A percentile compares a stretch with the other conserved stretches of the same genome.
Conservation (phyloP, 2,888 invertebrate genomes). For the Erebia ligea region DNA sequence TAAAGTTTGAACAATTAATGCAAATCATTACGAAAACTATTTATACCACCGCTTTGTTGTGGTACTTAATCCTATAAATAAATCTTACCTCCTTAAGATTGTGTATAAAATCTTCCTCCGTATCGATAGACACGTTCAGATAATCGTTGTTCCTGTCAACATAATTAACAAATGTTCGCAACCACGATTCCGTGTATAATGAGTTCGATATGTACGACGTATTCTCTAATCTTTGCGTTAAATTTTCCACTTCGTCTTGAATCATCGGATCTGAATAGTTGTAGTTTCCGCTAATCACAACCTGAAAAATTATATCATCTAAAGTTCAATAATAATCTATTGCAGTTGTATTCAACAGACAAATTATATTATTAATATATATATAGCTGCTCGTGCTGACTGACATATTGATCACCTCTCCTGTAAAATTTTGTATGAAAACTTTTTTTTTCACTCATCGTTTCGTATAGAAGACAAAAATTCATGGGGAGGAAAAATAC, state of each 20-base stretch:
- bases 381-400: no score
- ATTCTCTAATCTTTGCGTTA: conserved; percentile 90
- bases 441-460: no score
- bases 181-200: conserved; percentile 94
- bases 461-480: no score
- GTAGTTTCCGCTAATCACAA: conserved; percentile 90
- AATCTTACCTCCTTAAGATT: conserved; percentile 87
- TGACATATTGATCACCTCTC: no score
- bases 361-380: no score
- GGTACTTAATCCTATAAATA: background rate
- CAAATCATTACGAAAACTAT: no score
- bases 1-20: no score
- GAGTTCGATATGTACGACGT: conserved; percentile 91
- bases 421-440: no score
- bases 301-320: conserved; percentile 79
- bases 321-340: background rate
- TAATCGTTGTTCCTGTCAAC: conserved; percentile 89
- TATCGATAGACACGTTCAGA: conserved; percentile 89
- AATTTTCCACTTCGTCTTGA: conserved; percentile 90
- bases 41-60: no score
- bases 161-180: conserved; percentile 91
- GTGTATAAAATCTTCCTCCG: conserved; percentile 88
- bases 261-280: conserved; percentile 91
- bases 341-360: no score
- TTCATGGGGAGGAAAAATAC: no score